Evolutionary conservation across 2,797 vertebrate species (phyloP).

Genomic region (Chaunax sp.): DNA sequence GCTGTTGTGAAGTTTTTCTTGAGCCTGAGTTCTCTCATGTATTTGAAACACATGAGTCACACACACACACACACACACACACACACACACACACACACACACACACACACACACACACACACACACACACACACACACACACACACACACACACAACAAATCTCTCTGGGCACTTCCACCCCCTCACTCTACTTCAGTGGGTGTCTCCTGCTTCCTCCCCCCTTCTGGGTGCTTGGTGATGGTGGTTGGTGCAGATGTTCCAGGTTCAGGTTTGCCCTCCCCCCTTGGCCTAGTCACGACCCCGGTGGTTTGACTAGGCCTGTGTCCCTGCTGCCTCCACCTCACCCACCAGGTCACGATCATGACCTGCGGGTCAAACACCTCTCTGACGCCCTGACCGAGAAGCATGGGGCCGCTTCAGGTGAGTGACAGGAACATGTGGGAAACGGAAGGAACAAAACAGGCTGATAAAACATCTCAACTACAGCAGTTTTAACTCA

Average conservation of each 20-base stretch:
- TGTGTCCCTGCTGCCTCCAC: conserved; percentile 71
- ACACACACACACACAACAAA: conserved; percentile 24
- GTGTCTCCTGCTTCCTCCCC: conserved; percentile 33
- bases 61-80: conserved; percentile 32
- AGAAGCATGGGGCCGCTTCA: conserved; percentile 90
- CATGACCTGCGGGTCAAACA: conserved; percentile 94
- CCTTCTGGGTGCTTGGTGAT: conserved; percentile 73
- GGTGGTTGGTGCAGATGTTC: conserved; percentile 68
- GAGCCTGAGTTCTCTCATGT: conserved; percentile 28
- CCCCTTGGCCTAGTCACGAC: conserved; percentile 75
- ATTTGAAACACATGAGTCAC: conserved; percentile 38
- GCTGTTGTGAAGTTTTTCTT: conserved; percentile 59
- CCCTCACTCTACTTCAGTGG: neutral
- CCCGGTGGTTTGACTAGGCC: conserved; percentile 83
- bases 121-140: no score
- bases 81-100: no score
- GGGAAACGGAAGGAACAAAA: conserved; percentile 16
- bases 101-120: no score
- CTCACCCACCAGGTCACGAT: conserved; percentile 90
- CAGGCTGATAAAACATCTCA: neutral
- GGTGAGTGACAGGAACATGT: conserved; percentile 86
- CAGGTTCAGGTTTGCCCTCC: conserved; percentile 77
- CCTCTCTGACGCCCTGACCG: conserved; percentile 89
- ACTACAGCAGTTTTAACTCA: conserved; percentile 8
- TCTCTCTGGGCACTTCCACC: conserved; percentile 4